Evolutionary conservation across 2,888 invertebrate genomes (phyloP).

Genomic region (Pegoplata infirma): DNA sequence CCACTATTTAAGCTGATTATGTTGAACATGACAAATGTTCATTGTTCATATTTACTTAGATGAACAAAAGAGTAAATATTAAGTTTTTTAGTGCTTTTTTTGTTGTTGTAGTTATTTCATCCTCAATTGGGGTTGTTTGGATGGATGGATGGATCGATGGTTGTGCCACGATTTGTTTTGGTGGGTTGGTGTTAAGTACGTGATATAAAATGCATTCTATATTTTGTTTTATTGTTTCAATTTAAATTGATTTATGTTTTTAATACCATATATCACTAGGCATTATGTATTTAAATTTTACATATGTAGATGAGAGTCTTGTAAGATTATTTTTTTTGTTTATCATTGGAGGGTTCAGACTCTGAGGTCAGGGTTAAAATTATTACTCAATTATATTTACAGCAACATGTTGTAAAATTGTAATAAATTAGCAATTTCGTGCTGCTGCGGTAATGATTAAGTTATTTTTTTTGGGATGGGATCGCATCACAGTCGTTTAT

Average conservation of each 20-base stretch:
- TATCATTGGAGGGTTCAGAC: conserved; percentile 18
- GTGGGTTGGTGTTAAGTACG: conserved; percentile 60
- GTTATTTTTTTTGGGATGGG: too few relatives aligned
- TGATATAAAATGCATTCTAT: conserved; percentile 49
- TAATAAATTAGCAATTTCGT: conserved; percentile 4
- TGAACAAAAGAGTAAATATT: conserved; percentile 49
- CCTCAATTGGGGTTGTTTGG: conserved; percentile 44
- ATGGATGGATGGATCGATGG: too few relatives aligned
- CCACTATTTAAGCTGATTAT: conserved; percentile 64
- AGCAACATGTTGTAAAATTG: conserved; percentile 10
- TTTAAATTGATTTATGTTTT: conserved; percentile 63
- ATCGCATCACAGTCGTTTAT: too few relatives aligned
- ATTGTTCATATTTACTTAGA: conserved; percentile 56
- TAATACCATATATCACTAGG: conserved; percentile 11
- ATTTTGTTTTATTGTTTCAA: conserved; percentile 56
- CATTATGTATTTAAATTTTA: conserved; percentile 1
- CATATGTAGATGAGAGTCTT: conserved; percentile 1
- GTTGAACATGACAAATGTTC: conserved; percentile 61
- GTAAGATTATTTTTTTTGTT: conserved; percentile 39
- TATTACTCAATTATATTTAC: conserved; percentile 41
- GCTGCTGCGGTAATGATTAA: too few relatives aligned
- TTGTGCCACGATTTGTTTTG: conserved; percentile 47
- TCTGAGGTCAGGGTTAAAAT: conserved; percentile 49
- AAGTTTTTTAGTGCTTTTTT: conserved; percentile 42
- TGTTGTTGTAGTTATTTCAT: too few relatives aligned